Evolutionary conservation across 2,797 vertebrate species (phyloP), one percentile per base, ranked within the genome.

Genomic region (Tangara arthus): DNA sequence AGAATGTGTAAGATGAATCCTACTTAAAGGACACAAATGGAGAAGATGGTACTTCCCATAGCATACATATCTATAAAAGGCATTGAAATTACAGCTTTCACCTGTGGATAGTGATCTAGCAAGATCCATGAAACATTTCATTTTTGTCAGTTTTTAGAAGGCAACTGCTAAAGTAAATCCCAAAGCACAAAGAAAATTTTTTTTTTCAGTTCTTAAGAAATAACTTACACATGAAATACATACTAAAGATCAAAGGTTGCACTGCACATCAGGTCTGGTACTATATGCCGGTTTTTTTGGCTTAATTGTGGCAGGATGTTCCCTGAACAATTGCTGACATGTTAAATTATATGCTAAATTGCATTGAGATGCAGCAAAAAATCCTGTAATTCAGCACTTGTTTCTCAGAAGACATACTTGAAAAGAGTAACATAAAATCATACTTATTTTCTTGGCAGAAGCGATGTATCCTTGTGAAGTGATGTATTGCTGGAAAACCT

Each of bases 51-150:
- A 44, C 14, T 22, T 64, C 17, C 2, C 37, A 52, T 6, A 41
- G 14, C 22, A 47, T 14, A 63, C 16, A 8, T 39, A 35, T 35
- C 41, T 63, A 6, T 3, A 59, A 50, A 44, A n/a, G 50, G 10
- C 11, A 75, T 4, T 60, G 49, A 82, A 77, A 73, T 66, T 4
- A 55, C 30, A 91, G 15, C 22, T 72, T 70, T 73, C 32, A 35
- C 26, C 30, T 6, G 3, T 30, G 34, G 39, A 39, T 1, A 0
- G 2, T 59, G 18, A 66, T 27, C 18, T 60, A 56, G 19, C 18
- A 75, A 75, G 18, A 49, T n/a, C 10, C 52, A 24, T 17, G 8
- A 57, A 84, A 72, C 7, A 47, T 24, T 68, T 87, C 7, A n/a
- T 49, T 71, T 78, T 55, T 77, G 9, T 71, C 37, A 34, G 18